phyloP scores from a whole-genome alignment of 2,113 vertebrate species.

The Otis tarda region DNA sequence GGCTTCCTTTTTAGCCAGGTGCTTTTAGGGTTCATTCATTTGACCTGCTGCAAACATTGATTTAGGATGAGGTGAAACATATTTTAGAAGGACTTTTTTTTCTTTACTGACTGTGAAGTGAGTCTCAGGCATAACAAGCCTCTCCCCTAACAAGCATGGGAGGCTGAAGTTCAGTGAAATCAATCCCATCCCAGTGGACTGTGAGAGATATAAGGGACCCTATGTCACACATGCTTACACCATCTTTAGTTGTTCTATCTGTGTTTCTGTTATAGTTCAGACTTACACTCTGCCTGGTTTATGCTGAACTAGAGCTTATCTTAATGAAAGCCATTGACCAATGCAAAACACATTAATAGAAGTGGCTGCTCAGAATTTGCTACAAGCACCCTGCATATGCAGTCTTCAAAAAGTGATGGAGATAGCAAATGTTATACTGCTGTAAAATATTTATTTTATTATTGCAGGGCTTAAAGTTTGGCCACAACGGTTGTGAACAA shows the following conservation, averaged over 20 bases:
- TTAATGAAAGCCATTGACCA: neutral
- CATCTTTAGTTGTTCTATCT: neutral
- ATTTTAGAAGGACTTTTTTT: neutral
- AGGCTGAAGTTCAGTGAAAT: neutral
- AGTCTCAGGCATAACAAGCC: neutral
- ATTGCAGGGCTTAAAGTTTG: neutral
- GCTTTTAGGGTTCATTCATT: neutral
- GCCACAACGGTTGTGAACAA: neutral
- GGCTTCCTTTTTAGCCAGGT: neutral
- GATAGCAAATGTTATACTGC: neutral
- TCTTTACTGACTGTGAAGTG: neutral
- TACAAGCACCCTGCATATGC: rapidly evolving
- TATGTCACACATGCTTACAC: neutral
- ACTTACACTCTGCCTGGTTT: neutral
- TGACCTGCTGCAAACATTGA: neutral
- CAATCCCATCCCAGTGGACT: neutral
- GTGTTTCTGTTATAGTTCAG: neutral
- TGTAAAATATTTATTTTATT: neutral
- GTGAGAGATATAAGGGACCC: neutral
- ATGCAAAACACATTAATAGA: neutral
- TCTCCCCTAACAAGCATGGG: neutral
- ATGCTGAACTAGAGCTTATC: neutral
- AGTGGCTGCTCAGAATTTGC: neutral
- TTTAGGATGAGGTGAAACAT: neutral
- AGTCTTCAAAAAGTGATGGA: neutral